Conservation (phyloP, 64 coral and sea anemone genomes). For the Montipora cactus region DNA sequence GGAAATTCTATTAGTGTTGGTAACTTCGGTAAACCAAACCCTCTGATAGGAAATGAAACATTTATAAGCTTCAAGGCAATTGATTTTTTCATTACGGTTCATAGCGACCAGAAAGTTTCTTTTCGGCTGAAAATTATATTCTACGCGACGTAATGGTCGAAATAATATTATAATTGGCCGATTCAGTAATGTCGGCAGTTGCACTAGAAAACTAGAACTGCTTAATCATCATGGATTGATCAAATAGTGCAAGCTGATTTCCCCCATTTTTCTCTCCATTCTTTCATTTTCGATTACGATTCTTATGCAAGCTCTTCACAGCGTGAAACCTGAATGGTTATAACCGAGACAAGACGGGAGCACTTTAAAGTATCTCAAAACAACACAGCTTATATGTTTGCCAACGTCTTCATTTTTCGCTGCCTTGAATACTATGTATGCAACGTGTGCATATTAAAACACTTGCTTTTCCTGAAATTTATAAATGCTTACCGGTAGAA, state of each 20-base stretch:
- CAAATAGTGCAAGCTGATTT: too few relatives aligned
- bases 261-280: background rate
- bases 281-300: background rate
- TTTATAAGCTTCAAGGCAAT: slow-evolving; percentile 14
- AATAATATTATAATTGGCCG: slow-evolving; percentile 9
- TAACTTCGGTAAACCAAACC: slow-evolving; percentile 10
- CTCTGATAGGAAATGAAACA: slow-evolving; percentile 20
- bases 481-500: too few relatives aligned
- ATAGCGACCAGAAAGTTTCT: slow-evolving; percentile 10
- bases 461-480: too few relatives aligned
- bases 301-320: background rate
- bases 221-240: too few relatives aligned
- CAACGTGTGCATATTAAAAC: too few relatives aligned
- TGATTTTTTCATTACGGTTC: background rate
- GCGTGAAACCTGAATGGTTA: background rate
- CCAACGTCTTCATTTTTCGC: background rate
- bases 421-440: background rate
- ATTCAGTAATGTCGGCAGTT: background rate
- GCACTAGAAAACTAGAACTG: background rate
- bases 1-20: slow-evolving; percentile 5
- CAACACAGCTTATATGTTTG: background rate
- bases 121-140: slow-evolving; percentile 18
- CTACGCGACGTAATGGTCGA: slow-evolving; percentile 35
- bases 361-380: background rate
- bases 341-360: background rate